These are phyloP conservation scores for Pangasius djambal DNA, from an alignment of 2,797 vertebrate genomes.

Conservation along the genomic window DNA sequence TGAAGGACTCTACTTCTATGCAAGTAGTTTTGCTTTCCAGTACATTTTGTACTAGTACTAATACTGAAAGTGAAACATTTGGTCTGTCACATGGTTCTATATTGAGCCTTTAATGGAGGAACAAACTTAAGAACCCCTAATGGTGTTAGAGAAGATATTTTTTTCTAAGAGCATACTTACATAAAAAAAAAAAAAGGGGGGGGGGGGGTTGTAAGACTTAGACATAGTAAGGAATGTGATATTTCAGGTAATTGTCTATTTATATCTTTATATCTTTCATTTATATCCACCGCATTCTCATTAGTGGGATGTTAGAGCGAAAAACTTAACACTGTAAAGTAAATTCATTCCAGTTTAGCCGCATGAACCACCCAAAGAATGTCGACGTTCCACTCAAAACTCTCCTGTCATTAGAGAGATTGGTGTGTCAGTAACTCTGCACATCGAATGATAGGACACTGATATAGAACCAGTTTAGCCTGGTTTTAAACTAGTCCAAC, in stretches of 20 bases:
- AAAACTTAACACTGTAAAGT: neutral
- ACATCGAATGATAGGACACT: neutral
- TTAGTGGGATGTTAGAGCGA: neutral
- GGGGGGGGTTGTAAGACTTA: neutral
- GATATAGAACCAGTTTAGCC: neutral
- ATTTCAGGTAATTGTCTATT: neutral
- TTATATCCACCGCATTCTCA: too few relatives aligned
- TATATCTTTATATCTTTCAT: neutral
- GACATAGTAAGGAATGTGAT: neutral
- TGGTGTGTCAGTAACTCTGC: neutral
- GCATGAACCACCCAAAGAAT: neutral
- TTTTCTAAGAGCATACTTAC: neutral
- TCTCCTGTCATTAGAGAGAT: neutral
- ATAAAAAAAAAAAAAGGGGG: neutral
- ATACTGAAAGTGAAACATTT: neutral
- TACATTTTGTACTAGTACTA: neutral
- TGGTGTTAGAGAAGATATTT: neutral
- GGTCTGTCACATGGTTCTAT: neutral
- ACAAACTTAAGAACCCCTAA: neutral
- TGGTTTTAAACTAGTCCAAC: neutral
- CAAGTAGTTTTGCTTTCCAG: neutral
- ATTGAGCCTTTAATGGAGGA: neutral
- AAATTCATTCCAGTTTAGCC: too few relatives aligned
- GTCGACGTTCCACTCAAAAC: neutral
- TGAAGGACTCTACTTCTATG: neutral